Percentiles rank a stretch among this genome's conserved stretches.
These are phyloP conservation scores for Leptinotarsa texana DNA, from an alignment of 1,140 invertebrate genomes.

Conservation along the genomic window DNA sequence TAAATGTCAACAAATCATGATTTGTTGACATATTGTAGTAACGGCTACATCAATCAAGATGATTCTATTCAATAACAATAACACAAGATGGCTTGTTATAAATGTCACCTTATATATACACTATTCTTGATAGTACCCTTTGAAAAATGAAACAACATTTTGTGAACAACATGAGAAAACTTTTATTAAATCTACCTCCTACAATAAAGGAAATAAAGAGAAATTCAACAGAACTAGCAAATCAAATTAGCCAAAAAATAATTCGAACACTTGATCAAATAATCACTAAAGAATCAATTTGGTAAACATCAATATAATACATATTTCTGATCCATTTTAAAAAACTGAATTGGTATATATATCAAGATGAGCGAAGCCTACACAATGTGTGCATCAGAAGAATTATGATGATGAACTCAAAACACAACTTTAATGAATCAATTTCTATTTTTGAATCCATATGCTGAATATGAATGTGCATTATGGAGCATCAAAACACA, in stretches of 20 bases:
- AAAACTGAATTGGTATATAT: constrained; percentile 26
- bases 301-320: constrained; percentile 34
- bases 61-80: too few relatives aligned
- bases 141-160: not conserved
- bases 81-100: too few relatives aligned
- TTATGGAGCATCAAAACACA: not conserved
- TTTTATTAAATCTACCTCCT: constrained; percentile 39
- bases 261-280: constrained; percentile 29
- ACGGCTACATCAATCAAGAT: too few relatives aligned
- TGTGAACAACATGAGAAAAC: constrained; percentile 40
- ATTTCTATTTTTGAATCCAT: not conserved
- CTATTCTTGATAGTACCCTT: not conserved
- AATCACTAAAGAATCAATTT: constrained; percentile 38
- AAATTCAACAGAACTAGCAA: constrained; percentile 29
- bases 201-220: constrained; percentile 32
- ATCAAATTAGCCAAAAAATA: constrained; percentile 25
- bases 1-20: too few relatives aligned
- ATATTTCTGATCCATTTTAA: constrained; percentile 25
- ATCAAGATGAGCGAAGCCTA: not conserved
- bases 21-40: too few relatives aligned
- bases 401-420: not conserved
- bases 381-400: not conserved
- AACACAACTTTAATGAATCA: not conserved
- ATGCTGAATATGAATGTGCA: not conserved
- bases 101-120: too few relatives aligned